These are phyloP conservation scores for Abrostola triplasia DNA, from an alignment of 2,888 invertebrate genomes.

Conservation along the genomic window DNA sequence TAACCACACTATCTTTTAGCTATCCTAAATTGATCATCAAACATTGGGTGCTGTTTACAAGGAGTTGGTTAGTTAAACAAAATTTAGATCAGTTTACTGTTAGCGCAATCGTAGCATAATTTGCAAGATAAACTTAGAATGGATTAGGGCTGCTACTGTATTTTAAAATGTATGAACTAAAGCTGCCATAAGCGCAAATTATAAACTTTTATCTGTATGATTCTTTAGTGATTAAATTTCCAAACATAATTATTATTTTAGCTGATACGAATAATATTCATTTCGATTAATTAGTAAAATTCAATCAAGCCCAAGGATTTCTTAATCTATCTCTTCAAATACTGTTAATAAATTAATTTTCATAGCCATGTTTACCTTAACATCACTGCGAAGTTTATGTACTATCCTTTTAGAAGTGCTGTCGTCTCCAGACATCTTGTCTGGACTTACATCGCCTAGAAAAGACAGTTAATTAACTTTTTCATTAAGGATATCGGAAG, in stretches of 20 bases:
- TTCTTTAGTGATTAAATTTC: too few species aligned
- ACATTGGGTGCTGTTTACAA: too few species aligned
- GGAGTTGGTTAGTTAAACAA: too few species aligned
- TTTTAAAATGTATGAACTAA: too few species aligned
- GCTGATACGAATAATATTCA: too few species aligned
- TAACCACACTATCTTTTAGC: too few species aligned
- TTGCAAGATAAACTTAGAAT: not conserved
- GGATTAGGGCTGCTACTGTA: not conserved
- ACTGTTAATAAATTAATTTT: not conserved
- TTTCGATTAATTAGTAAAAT: too few species aligned
- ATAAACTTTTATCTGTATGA: too few species aligned
- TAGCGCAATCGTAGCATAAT: not conserved
- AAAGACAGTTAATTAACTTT: constrained; percentile 32
- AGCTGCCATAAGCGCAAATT: too few species aligned
- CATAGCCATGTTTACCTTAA: constrained; percentile 87
- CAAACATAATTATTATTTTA: not conserved
- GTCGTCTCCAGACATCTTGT: constrained; percentile 87
- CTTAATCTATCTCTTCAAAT: not conserved
- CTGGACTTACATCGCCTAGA: constrained; percentile 80
- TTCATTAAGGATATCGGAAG: not conserved
- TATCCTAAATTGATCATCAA: too few species aligned
- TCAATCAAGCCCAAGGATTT: not conserved
- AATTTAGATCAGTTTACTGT: too few species aligned
- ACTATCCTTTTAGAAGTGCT: constrained; percentile 93
- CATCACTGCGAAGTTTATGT: constrained; percentile 94